Conservation (phyloP, 1,140 invertebrate species). For the Drosophila ananassae region DNA sequence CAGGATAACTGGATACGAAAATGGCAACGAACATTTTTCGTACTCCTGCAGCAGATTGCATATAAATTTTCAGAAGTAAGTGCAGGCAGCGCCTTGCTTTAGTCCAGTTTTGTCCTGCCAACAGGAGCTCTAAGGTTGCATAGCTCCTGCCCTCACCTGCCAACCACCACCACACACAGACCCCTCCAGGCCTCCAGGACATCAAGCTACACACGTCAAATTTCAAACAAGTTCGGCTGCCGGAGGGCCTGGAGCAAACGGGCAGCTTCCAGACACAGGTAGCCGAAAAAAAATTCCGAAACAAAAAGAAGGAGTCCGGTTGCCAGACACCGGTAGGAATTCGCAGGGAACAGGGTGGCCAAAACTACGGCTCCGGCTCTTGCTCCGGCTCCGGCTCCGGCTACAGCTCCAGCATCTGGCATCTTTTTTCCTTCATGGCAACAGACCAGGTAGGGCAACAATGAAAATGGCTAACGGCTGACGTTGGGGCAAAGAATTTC, state of each 20-base stretch:
- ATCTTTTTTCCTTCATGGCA: constrained; percentile 46
- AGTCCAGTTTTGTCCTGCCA: constrained; percentile 1
- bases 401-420: constrained; percentile 29
- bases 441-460: constrained; percentile 30
- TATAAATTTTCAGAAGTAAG: constrained; percentile 75
- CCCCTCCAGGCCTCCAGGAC: constrained; percentile 37
- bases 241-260: constrained; percentile 72
- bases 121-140: background rate
- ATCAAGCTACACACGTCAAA: constrained; percentile 77
- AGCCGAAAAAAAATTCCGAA: constrained; percentile 28
- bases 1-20: constrained; percentile 20
- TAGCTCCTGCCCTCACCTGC: background rate
- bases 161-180: background rate
- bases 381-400: constrained; percentile 1
- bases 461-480: constrained; percentile 47
- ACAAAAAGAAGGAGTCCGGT: constrained; percentile 24
- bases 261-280: constrained; percentile 49
- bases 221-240: constrained; percentile 77
- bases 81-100: constrained; percentile 34
- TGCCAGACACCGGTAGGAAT: constrained; percentile 32
- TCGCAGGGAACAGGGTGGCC: background rate
- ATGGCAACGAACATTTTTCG: constrained; percentile 71
- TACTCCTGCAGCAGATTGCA: constrained; percentile 45
- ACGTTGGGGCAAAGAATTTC: constrained; percentile 40
- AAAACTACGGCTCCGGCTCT: background rate